phyloP scores from a whole-genome alignment of 1,140 invertebrate genomes.

The Drosophila bocqueti region DNA sequence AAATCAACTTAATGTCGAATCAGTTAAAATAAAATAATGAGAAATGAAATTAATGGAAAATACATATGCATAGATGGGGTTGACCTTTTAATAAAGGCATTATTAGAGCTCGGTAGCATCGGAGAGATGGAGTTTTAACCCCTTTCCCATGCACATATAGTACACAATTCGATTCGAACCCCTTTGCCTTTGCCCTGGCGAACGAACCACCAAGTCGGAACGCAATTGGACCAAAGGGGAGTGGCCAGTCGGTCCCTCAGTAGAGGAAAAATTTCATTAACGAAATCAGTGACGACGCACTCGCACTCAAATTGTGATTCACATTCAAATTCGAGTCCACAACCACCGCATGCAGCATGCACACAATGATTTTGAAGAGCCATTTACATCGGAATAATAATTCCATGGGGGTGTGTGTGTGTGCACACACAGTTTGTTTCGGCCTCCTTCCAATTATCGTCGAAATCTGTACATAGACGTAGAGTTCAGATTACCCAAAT shows the following conservation, averaged over 20 bases:
- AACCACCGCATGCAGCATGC: slow-evolving; percentile 25
- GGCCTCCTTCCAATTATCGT: slow-evolving; percentile 10
- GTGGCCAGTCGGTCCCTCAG: slow-evolving; percentile 32
- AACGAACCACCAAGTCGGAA: slow-evolving; percentile 24
- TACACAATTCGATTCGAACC: slow-evolving; percentile 29
- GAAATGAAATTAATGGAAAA: not conserved
- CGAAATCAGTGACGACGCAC: slow-evolving; percentile 51
- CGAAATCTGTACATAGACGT: slow-evolving; percentile 14
- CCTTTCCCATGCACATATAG: slow-evolving; percentile 2
- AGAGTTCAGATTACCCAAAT: slow-evolving; percentile 18
- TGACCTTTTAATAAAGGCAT: slow-evolving; percentile 14
- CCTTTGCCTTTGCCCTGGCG: slow-evolving; percentile 22
- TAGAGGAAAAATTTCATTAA: slow-evolving; percentile 67
- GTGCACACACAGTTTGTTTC: not conserved
- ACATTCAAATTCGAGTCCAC: slow-evolving; percentile 25
- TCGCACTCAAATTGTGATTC: slow-evolving; percentile 10
- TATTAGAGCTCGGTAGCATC: not conserved
- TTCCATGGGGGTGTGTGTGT: slow-evolving; percentile 33
- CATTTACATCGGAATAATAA: slow-evolving; percentile 36
- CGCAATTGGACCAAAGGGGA: slow-evolving; percentile 49
- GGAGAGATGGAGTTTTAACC: slow-evolving; percentile 3
- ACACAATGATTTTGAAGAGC: slow-evolving; percentile 52
- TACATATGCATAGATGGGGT: not conserved
- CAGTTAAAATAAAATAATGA: not conserved
- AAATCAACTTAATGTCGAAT: not conserved